Evolutionary conservation across 2,113 vertebrate species (phyloP), one percentile per base, ranked within the genome.

Genomic region (Platichthys flesus): DNA sequence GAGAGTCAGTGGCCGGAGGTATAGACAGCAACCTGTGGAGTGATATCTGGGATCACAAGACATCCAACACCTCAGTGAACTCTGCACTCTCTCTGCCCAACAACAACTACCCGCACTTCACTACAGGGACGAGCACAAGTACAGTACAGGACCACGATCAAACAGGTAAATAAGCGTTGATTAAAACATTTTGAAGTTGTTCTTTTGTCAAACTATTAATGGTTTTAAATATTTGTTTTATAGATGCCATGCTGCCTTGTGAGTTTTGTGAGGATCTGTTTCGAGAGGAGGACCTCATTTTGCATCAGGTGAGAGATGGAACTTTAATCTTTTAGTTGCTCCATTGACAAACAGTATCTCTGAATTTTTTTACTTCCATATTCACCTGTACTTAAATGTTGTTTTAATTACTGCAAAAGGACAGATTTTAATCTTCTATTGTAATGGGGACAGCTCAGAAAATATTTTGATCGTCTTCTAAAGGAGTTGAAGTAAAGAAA

Each of bases 261-360:
- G 98, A 99, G 83, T 99, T 99, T 68, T 99, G 98, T 67, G 98
- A 98, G 86, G 96, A 97, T 89, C 95, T 98, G 57, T 98, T 96
- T 92, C 97, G 97, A 28, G 97, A 95, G 45, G 96, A 97, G 18
- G 96, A 98, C 71, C 96, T 99, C 12, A 97, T 99, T 89, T 93
- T 98, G 84, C 98, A 99, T 85, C 97, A 99, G 97, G 98, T 99
- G 71, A 82, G 90, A 76, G 54, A 55, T 52, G 14, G 26, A 1
- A 52, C 62, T 69, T 24, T 16, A 42, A 61, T 60, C 2, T 35
- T 77, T 37, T 37, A 31, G 31, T 31, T 31, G 31, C 31, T 31
- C 31, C 31, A 7, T 31, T 31, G 31, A 31, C 31, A 31, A 31
- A 31, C 31, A 8, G 9, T 14, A 45, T 45, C 42, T 14, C 13